Evolutionary conservation across 2,113 vertebrate genomes (phyloP), one percentile per base, ranked within the genome.

Genomic region (Opisthocomus hoazin): DNA sequence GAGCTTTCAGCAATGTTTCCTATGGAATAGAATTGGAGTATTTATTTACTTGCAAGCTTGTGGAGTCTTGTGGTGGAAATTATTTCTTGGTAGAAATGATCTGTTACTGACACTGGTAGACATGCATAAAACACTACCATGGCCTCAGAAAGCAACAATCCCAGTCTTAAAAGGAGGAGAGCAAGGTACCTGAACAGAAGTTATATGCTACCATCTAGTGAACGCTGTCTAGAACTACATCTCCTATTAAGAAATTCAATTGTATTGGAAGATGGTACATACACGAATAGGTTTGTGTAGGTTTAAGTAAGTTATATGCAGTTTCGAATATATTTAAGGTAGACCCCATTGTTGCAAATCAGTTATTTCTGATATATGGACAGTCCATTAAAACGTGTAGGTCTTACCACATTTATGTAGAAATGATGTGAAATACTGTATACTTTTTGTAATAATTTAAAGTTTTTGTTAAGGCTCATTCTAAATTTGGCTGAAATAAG

Each of bases 191-290:
- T 64, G 83, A 89, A 64, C n/a, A 92, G 17, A 89, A 56, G 58
- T 53, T 76, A 84, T 64, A 32, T 61, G 92, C 93, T 94, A 30
- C 78, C 90, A 89, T 81, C 92, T 98, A 91, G 81, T 94, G 93
- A 95, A 15, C 10, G 36, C 15, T 77, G 43, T 1, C 6, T 53
- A 43, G 86, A 96, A 82, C 54, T 92, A 27, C 94, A 70, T 37
- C 4, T 12, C 29, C 12, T 53, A 8, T 10, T 5, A 13, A 26
- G 30, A 60, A 50, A 6, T 36, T 34, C 51, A 5, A 16, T 15
- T 19, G 3, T 13, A 8, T 39, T 66, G 61, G 14, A 77, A 34
- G 9, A 0, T 66, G 16, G 61, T 66, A 21, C 37, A 7, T 46
- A 94, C 82, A 70, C 5, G 1, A 41, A 11, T 16, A 58, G 43